Percentiles rank a stretch among this genome's conserved stretches.
Conservation (phyloP, 2,797 vertebrate genomes). For the Hylomyscus alleni region DNA sequence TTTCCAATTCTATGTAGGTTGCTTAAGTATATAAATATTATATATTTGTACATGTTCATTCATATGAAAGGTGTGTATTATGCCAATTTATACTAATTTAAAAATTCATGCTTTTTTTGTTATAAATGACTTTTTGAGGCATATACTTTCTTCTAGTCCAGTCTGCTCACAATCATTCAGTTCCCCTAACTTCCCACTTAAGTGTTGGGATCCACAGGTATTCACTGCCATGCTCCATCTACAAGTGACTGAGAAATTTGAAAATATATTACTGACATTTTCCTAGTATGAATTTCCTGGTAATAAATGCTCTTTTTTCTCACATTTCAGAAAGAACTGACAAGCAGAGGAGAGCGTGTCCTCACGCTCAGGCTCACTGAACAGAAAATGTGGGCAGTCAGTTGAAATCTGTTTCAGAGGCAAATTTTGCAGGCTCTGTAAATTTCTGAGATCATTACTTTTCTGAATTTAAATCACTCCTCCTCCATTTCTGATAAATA, state of each 20-base stretch:
- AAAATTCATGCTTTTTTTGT: background rate
- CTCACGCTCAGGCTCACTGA: background rate
- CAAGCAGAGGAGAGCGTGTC: background rate
- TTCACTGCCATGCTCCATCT: background rate
- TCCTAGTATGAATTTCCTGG: slow-evolving; percentile 1
- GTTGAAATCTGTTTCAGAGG: background rate
- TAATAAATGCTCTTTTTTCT: background rate
- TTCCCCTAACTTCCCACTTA: background rate
- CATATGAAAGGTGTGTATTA: background rate
- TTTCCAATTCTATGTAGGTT: background rate
- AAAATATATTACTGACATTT: background rate
- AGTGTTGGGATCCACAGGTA: background rate
- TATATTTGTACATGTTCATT: background rate
- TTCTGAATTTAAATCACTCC: background rate
- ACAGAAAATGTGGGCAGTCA: background rate
- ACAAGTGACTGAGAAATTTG: background rate
- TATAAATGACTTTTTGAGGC: background rate
- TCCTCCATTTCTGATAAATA: slow-evolving; percentile 18
- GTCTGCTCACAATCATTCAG: too few species aligned
- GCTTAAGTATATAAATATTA: background rate
- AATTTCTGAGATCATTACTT: background rate
- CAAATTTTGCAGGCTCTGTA: background rate
- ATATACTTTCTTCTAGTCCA: background rate
- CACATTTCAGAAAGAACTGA: background rate
- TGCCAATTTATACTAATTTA: background rate